Evolutionary conservation across 2,888 invertebrate genomes (phyloP).

Genomic region (Eulithis prunata): DNA sequence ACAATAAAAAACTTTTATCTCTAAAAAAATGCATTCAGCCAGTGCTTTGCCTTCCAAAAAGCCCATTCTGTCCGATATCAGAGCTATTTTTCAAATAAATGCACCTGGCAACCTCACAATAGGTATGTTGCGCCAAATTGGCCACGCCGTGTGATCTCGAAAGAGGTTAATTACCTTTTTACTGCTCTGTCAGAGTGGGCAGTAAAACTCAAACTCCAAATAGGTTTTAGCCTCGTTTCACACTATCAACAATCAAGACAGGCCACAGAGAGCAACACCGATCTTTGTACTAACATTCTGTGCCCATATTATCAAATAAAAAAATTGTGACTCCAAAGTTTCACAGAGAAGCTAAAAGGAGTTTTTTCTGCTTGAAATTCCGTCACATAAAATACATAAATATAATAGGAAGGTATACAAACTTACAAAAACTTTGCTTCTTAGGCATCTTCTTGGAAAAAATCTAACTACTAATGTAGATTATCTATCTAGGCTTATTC

Average conservation of each 20-base stretch:
- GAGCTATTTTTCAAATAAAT: constrained; percentile 20
- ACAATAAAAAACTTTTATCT: not conserved
- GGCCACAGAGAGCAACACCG: not conserved
- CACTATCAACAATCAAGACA: not conserved
- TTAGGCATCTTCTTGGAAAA: no score
- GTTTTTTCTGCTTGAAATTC: no score
- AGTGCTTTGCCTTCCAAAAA: not conserved
- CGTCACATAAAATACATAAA: no score
- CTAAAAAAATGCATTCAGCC: not conserved
- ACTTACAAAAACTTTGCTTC: no score
- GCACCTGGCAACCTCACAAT: constrained; percentile 33
- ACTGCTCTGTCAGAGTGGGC: constrained; percentile 25
- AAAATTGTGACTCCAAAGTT: no score
- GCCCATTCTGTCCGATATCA: constrained; percentile 12
- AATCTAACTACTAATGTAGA: no score
- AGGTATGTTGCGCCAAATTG: constrained; percentile 43
- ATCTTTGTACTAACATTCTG: no score
- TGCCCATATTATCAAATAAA: no score
- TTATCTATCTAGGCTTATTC: no score
- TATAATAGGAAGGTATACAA: no score
- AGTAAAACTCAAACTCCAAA: constrained; percentile 10
- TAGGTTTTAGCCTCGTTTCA: constrained; percentile 6
- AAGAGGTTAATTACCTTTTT: constrained; percentile 46
- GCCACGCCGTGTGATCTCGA: constrained; percentile 40
- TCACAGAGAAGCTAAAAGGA: no score